phyloP scores from a whole-genome alignment of 2,113 vertebrate genomes.

The Menidia beryllina region DNA sequence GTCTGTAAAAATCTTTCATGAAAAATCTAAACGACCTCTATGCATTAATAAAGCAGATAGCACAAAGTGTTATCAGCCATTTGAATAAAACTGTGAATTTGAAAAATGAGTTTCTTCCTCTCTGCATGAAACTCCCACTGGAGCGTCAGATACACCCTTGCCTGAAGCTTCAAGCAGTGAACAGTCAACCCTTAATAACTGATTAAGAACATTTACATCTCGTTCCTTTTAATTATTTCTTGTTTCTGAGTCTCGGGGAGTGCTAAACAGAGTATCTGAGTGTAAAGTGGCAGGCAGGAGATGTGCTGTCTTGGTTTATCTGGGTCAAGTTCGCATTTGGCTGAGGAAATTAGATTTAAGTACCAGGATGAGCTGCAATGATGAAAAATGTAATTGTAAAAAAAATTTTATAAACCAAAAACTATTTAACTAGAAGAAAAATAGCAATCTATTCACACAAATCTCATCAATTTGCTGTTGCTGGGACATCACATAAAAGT shows the following conservation, averaged over 20 bases:
- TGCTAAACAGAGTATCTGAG: conserved; percentile 42
- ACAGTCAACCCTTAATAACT: conserved; percentile 69
- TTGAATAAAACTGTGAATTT: conserved; percentile 32
- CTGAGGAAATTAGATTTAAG: neutral
- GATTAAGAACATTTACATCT: conserved; percentile 69
- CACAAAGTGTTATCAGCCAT: conserved; percentile 1
- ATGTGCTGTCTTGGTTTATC: conserved; percentile 27
- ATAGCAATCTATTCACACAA: conserved; percentile 1
- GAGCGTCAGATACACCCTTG: conserved; percentile 48
- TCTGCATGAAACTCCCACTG: conserved; percentile 64
- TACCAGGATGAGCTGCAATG: conserved; percentile 9
- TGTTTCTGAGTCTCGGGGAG: conserved; percentile 54
- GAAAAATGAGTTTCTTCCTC: conserved; percentile 52
- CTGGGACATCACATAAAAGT: neutral
- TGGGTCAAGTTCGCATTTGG: conserved; percentile 34
- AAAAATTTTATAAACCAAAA: conserved; percentile 2
- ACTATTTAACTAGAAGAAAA: neutral
- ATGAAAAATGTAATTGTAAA: neutral
- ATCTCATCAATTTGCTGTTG: conserved; percentile 5
- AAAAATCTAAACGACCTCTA: neutral
- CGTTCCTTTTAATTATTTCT: conserved; percentile 63
- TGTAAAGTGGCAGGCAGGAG: conserved; percentile 28
- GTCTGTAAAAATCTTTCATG: neutral
- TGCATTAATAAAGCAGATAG: conserved; percentile 8
- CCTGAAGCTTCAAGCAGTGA: conserved; percentile 47